Conservation (phyloP, 2,797 vertebrate species). For the Apogon talboti region DNA sequence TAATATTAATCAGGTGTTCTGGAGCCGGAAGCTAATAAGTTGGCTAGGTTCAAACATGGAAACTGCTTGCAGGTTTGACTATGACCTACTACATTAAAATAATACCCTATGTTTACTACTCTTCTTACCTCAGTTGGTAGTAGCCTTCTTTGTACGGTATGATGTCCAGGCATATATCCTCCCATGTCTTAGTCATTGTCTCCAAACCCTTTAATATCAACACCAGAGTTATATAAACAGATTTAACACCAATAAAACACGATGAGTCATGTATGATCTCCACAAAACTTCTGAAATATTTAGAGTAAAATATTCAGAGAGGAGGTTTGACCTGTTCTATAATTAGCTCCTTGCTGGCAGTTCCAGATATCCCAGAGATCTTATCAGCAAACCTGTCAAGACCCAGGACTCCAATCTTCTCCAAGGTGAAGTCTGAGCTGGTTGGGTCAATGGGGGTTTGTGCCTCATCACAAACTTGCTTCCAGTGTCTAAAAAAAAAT, state of each 20-base stretch:
- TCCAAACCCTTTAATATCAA: slow-evolving; percentile 83
- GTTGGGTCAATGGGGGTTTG: slow-evolving; percentile 84
- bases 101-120: neutral
- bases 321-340: slow-evolving; percentile 86
- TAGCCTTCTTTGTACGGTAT: slow-evolving; percentile 88
- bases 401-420: slow-evolving; percentile 86
- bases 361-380: slow-evolving; percentile 87
- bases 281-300: neutral
- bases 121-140: slow-evolving; percentile 84
- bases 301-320: neutral
- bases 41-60: neutral
- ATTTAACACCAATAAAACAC: neutral
- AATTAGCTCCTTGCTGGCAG: slow-evolving; percentile 89
- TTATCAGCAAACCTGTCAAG: slow-evolving; percentile 85
- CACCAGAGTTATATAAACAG: slow-evolving; percentile 15
- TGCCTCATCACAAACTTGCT: slow-evolving; percentile 85
- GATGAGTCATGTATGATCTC: neutral
- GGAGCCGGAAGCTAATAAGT: neutral
- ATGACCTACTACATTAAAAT: neutral
- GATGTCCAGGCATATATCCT: slow-evolving; percentile 82
- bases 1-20: too few species aligned
- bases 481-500: slow-evolving; percentile 87
- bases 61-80: neutral
- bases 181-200: slow-evolving; percentile 86
- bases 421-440: slow-evolving; percentile 82